Base-by-base conservation (phyloP, 2,113 vertebrate species). In the Crotalus tigris region DNA sequence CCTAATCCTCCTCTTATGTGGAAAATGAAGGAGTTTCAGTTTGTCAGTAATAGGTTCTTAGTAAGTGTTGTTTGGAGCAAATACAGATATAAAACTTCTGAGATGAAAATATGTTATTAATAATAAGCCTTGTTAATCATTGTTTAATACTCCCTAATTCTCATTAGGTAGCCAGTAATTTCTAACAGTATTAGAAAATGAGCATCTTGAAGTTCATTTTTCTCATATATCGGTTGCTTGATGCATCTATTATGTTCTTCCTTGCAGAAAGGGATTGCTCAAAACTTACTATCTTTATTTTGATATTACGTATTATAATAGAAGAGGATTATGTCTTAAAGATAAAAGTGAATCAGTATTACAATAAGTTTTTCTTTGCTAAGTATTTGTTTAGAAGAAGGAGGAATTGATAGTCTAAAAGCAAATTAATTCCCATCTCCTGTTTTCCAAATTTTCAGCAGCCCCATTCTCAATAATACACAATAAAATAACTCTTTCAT, bases 171-270 rank as follows among this genome's bases (percentile, higher is more conserved):
- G 29, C 64, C 13, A 69, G 12, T 69, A 69, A 69, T 15, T 33
- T 69, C 33, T 69, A 69, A 69, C 5, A 69, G 64, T 69, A 33
- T 69, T 69, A 69, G 29, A 33, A 69, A 69, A 69, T 33, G 64
- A 33, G 11, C 39, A 53, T 69, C 94, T 7, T 21, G 96, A 39
- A 75, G 2, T 33, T 75, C 85, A 95, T 85, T 96, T 89, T 96
- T 94, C 94, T 94, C 94, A 96, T 96, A 96, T 96, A 96, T 96
- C 94, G 94, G 93, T 95, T 94, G 95, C 96, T 96, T 57, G 33
- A 39, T 58, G 33, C 29, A 87, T 87, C 1, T 53, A 53, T n/a
- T 87, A n/a, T 53, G 7, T 96, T 95, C 95, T 96, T 88, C 89
- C 93, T 59, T 96, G 21, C 93, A 93, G 91, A 92, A 69, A 1